A percentile compares a stretch with the other conserved stretches of the same genome.
Conservation (phyloP, 2,797 vertebrate genomes). For the Hozukius guyotensis region DNA sequence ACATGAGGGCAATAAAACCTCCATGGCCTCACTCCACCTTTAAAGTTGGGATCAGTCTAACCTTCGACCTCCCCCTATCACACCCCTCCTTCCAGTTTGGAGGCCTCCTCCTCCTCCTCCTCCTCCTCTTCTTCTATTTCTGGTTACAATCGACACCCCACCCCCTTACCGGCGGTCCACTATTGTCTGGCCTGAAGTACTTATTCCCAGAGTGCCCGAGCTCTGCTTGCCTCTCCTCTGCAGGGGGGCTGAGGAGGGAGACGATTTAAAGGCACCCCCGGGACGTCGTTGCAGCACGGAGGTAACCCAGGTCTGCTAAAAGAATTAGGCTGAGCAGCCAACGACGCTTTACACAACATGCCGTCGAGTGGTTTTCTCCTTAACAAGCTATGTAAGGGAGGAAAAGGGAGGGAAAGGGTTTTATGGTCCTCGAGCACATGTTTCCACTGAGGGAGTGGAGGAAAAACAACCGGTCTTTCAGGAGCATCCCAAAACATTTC, state of each 20-base stretch:
- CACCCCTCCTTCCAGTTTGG: conserved; percentile 30
- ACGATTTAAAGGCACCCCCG: conserved; percentile 61
- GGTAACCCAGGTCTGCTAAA: conserved; percentile 69
- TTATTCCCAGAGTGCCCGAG: conserved; percentile 55
- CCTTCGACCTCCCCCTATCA: conserved; percentile 62
- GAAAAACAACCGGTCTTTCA: conserved; percentile 44
- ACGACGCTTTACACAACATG: conserved; percentile 68
- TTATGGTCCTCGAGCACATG: conserved; percentile 68
- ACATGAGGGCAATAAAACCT: conserved; percentile 71
- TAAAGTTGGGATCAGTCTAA: conserved; percentile 73
- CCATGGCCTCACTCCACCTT: conserved; percentile 59
- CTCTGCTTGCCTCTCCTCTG: conserved; percentile 59
- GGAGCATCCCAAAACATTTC: conserved; percentile 28
- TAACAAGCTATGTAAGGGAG: conserved; percentile 64
- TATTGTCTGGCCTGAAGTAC: conserved; percentile 73
- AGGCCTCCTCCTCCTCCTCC: conserved; percentile 7
- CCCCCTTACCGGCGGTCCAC: conserved; percentile 32
- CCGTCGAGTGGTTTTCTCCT: conserved; percentile 63
- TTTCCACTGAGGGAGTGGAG: conserved; percentile 61
- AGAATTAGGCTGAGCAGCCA: conserved; percentile 66
- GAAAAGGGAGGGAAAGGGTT: conserved; percentile 47
- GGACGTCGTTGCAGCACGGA: conserved; percentile 29
- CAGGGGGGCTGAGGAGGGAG: conserved; percentile 61
- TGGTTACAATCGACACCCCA: conserved; percentile 49
- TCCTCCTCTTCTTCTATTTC: conserved; percentile 43